A percentile compares a stretch with the other conserved stretches of the same genome.
Evolutionary conservation across 2,113 vertebrate genomes (phyloP).

Genomic region (Psammodynastes pulverulentus): DNA sequence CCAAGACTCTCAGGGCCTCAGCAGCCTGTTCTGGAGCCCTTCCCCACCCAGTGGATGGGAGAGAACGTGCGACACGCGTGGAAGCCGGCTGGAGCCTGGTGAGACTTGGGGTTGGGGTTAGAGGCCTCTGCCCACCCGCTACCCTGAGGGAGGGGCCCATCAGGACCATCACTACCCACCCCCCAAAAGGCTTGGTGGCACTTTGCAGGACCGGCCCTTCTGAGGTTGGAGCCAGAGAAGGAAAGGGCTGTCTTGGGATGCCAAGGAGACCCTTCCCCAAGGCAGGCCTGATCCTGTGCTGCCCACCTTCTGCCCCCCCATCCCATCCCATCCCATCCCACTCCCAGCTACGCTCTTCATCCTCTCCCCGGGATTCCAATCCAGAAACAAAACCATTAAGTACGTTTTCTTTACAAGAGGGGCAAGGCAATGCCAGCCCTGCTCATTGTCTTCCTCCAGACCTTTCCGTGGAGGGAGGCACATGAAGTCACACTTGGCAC

Average conservation of each 20-base stretch:
- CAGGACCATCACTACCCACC: neutral
- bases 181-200: neutral
- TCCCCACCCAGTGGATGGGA: neutral
- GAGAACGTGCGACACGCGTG: accelerated
- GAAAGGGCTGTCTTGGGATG: too few species aligned
- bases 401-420: accelerated
- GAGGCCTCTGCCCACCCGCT: neutral
- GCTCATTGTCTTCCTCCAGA: neutral
- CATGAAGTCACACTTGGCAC: neutral
- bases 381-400: neutral
- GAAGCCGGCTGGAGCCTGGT: neutral
- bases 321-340: neutral
- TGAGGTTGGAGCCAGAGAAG: neutral
- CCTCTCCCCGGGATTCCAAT: neutral
- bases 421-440: neutral
- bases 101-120: too few species aligned
- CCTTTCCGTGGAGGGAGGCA: neutral
- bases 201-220: neutral
- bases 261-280: too few species aligned
- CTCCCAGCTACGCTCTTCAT: neutral
- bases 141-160: neutral
- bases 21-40: neutral
- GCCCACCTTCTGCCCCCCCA: neutral
- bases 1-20: too few species aligned
- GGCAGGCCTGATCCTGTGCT: neutral